Percentiles rank a stretch among this genome's conserved stretches.
phyloP scores from a whole-genome alignment of 2,113 vertebrate genomes.

The Cheilinus undulatus region DNA sequence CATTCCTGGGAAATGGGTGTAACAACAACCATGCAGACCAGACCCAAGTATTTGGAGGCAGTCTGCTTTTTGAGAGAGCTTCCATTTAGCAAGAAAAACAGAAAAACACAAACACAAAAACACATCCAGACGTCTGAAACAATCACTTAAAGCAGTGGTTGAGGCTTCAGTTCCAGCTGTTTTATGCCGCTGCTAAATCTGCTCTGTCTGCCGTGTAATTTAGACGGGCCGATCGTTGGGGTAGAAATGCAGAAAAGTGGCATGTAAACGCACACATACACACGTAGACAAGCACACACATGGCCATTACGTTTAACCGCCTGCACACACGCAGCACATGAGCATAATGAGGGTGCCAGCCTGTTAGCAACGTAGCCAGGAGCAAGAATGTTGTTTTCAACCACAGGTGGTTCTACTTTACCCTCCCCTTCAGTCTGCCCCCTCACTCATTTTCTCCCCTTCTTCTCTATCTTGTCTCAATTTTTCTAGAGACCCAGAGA shows the following conservation, averaged over 20 bases:
- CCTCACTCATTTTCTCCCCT: slow-evolving; percentile 28
- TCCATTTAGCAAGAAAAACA: slow-evolving; percentile 40
- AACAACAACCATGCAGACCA: slow-evolving; percentile 23
- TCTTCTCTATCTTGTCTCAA: slow-evolving; percentile 20
- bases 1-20: slow-evolving; percentile 30
- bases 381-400: slow-evolving; percentile 72
- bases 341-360: slow-evolving; percentile 52
- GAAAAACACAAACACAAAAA: slow-evolving; percentile 30
- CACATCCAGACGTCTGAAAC: slow-evolving; percentile 59
- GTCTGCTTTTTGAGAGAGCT: slow-evolving; percentile 28
- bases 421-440: neutral
- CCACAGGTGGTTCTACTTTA: slow-evolving; percentile 70
- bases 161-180: slow-evolving; percentile 67
- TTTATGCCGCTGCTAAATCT: slow-evolving; percentile 72
- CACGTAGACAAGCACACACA: slow-evolving; percentile 15
- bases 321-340: slow-evolving; percentile 42
- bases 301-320: slow-evolving; percentile 35
- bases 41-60: slow-evolving; percentile 40
- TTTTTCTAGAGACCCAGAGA: too few relatives aligned
- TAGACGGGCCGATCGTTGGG: slow-evolving; percentile 30
- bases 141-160: slow-evolving; percentile 46
- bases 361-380: slow-evolving; percentile 34
- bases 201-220: slow-evolving; percentile 72
- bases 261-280: slow-evolving; percentile 33
- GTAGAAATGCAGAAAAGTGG: slow-evolving; percentile 38